Evolutionary conservation across 2,797 vertebrate genomes (phyloP), one percentile per base, ranked within the genome.

Genomic region (Antennarius maculatus): DNA sequence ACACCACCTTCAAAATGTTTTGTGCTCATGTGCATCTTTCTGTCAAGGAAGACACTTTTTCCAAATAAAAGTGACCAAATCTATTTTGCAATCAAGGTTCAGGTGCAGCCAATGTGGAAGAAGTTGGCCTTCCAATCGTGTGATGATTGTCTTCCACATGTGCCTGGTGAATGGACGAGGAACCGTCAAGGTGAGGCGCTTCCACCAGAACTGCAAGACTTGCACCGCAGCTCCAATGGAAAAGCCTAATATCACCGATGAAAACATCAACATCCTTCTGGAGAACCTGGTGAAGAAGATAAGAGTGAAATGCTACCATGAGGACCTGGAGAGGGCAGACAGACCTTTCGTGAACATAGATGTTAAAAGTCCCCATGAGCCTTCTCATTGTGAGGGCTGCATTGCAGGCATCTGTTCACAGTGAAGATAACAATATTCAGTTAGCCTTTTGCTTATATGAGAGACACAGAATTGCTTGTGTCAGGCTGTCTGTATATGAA

Each of bases 131-230:
- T 93, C 92, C 27, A 92, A 85, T 63, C 49, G 13, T 7, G 88
- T 91, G 28, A 81, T 52, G 71, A 85, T 93, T 51, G 1, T 91
- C 56, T 93, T 93, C 60, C 81, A 92, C 64, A 91, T 93, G 85
- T 15, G 12, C 1, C 69, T 88, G 11, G 4, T 2, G 1, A 0
- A 5, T 0, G 1, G 13, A 0, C 12, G 11, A 0, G 92, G 92
- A 7, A 54, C 16, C 0, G 85, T 93, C 58, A 91, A 88, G 28
- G 77, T 83, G 37, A 81, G 80, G 8, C 52, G 23, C 15, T 68
- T 74, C 28, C 66, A 75, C 2, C 91, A 93, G 74, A 62, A 87
- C 7, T 92, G 92, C 76, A 88, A 86, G 29, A 54, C 0, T 0
- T 93, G 92, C 52, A 0, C 0, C 0, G 1, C 5, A 0, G 51